Conservation (phyloP, 92 coral and sea anemone species). For the Heteractis magnifica region DNA sequence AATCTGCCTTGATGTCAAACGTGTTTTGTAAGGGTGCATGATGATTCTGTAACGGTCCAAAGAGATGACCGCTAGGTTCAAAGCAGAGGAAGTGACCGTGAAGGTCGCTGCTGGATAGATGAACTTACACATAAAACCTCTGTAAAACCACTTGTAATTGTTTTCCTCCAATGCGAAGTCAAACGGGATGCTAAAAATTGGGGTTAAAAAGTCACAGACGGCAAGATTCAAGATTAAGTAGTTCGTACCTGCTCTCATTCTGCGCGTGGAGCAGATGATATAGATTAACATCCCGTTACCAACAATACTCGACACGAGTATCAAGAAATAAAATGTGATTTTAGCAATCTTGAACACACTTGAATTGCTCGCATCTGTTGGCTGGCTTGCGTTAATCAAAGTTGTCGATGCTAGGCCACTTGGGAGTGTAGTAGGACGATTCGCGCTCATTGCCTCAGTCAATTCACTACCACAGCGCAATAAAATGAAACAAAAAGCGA, state of each 20-base stretch:
- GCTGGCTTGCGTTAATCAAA: background rate
- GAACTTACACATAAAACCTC: slow-evolving; percentile 71
- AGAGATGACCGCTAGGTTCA: slow-evolving; percentile 81
- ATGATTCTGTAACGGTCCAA: slow-evolving; percentile 85
- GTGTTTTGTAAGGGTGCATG: slow-evolving; percentile 84
- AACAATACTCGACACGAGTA: slow-evolving; percentile 59
- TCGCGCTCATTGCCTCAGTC: background rate
- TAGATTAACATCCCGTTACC: slow-evolving; percentile 83
- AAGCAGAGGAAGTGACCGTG: slow-evolving; percentile 77
- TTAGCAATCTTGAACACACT: slow-evolving; percentile 54
- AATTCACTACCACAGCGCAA: background rate
- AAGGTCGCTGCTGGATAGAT: slow-evolving; percentile 83
- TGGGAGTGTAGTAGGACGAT: background rate
- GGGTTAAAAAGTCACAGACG: slow-evolving; percentile 87
- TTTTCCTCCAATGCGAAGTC: slow-evolving; percentile 83
- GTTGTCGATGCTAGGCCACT: background rate
- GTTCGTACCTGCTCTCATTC: slow-evolving; percentile 76
- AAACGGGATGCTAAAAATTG: slow-evolving; percentile 83
- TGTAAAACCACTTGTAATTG: slow-evolving; percentile 70
- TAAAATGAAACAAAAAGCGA: background rate
- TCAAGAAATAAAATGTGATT: slow-evolving; percentile 60
- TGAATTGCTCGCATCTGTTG: background rate
- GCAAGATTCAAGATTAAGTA: slow-evolving; percentile 80
- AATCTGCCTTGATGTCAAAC: slow-evolving; percentile 66
- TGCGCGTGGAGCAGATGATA: slow-evolving; percentile 64